phyloP scores from a whole-genome alignment of 2,113 vertebrate species.

The Triplophysa tibetana region DNA sequence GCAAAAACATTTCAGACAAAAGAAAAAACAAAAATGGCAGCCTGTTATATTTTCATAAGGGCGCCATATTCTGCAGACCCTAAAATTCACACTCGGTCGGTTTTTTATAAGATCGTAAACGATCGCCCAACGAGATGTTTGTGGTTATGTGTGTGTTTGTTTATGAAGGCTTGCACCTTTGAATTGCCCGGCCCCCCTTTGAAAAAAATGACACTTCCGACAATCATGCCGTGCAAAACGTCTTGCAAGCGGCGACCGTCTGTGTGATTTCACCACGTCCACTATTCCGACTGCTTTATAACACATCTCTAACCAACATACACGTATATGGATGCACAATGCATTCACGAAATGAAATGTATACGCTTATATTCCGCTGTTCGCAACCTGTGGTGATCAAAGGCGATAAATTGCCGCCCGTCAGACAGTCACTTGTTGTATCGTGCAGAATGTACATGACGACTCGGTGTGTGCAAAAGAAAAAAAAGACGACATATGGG shows the following conservation, averaged over 20 bases:
- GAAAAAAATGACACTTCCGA: conserved; percentile 84
- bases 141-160: conserved; percentile 80
- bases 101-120: conserved; percentile 49
- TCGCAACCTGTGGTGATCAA: conserved; percentile 66
- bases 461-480: neutral
- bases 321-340: conserved; percentile 47
- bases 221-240: conserved; percentile 73
- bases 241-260: conserved; percentile 29
- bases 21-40: conserved; percentile 96
- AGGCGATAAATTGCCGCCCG: conserved; percentile 26
- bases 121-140: conserved; percentile 65
- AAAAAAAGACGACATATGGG: conserved; percentile 44
- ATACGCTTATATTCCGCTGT: conserved; percentile 58
- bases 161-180: conserved; percentile 86
- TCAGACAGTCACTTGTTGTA: neutral
- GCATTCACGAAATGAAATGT: conserved; percentile 59
- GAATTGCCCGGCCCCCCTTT: conserved; percentile 86
- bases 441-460: conserved; percentile 2
- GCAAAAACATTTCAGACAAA: conserved; percentile 92
- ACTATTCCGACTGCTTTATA: neutral
- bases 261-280: neutral
- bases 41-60: conserved; percentile 90
- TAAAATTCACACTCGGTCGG: conserved; percentile 63
- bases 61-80: conserved; percentile 96
- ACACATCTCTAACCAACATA: neutral